Base-by-base conservation (phyloP, 2,113 vertebrate species). In the Ptilonorhynchus violaceus region DNA sequence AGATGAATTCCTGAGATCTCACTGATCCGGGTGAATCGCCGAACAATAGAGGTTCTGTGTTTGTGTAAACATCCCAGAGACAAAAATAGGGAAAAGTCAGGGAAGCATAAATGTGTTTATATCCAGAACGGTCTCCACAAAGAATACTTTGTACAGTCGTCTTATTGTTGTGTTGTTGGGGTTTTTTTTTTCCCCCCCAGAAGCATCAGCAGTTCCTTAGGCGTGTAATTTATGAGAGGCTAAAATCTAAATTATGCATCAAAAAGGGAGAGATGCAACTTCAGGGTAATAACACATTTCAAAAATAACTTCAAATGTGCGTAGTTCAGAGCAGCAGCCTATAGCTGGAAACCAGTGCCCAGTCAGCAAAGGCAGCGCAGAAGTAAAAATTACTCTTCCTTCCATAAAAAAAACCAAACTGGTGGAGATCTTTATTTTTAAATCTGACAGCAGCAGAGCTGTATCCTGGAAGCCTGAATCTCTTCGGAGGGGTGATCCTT, bases 231-330 rank as follows among this genome's bases (percentile, higher is more conserved):
- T 78, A 18, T 70, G 88, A 82, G 89, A 91, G 87, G 87, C 85
- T 88, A 78, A 96, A 95, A 94, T 87, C 92, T 95, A 91, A 96
- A 96, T 97, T 96, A 96, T 96, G 87, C 77, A 96, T 97, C 85
- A 89, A 82, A 97, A 91, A 92, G 62, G 58, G 46, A 85, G 77
- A 70, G 78, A 88, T 89, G 91, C 77, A 91, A 96, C 91, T 92
- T 68, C 28, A 33, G 87, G 77, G 77, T 72, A 88, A 89, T 78
- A 73, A 73, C 14, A 41, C 81, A 49, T 68, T 76, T 56, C 91
- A 66, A 88, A 91, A 96, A 89, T 82, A 91, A 66, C 91, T 95
- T 89, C 69, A 89, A 46, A 82, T 78, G 66, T 78, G 66, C 6
- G 0, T 53, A 5, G 87, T 68, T 87, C 56, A n/a, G 84, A 87